A percentile compares a stretch with the other conserved stretches of the same genome.
These are phyloP conservation scores for Neopelma chrysocephalum DNA, from an alignment of 2,797 vertebrate genomes.

Conservation along the genomic window DNA sequence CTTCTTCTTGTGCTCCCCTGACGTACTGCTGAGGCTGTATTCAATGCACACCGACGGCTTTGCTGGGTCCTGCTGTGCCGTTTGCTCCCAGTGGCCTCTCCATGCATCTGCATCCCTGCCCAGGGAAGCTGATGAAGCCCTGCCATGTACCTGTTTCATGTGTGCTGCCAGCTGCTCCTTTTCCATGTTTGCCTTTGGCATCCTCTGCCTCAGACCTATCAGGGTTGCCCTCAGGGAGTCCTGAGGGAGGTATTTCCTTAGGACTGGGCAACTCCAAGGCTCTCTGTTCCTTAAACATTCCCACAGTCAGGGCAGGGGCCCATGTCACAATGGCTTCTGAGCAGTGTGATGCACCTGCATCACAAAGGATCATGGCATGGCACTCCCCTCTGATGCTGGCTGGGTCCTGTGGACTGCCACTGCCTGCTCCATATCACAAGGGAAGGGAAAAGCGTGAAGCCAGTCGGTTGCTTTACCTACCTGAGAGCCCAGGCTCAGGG, in stretches of 20 bases:
- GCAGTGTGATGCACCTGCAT: accelerated
- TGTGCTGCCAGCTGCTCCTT: neutral
- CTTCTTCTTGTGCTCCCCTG: neutral
- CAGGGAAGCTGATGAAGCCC: neutral
- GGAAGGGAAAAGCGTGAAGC: neutral
- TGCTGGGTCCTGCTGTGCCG: neutral
- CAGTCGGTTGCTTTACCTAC: accelerated
- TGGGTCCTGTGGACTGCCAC: neutral
- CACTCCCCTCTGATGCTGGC: neutral
- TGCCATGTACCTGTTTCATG: accelerated
- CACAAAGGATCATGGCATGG: neutral
- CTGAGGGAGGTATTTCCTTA: neutral
- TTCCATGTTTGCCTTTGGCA: neutral
- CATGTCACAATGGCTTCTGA: neutral
- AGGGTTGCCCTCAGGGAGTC: neutral
- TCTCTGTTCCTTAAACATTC: neutral
- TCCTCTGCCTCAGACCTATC: neutral
- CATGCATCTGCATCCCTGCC: neutral
- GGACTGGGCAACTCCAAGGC: too few species aligned
- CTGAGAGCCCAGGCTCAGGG: neutral
- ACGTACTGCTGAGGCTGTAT: neutral
- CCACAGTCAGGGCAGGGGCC: accelerated
- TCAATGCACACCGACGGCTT: neutral
- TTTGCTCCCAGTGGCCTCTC: neutral
- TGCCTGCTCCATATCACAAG: neutral